These are phyloP conservation scores for Drosophila baimaii DNA, from an alignment of 1,140 invertebrate genomes.

Conservation along the genomic window DNA sequence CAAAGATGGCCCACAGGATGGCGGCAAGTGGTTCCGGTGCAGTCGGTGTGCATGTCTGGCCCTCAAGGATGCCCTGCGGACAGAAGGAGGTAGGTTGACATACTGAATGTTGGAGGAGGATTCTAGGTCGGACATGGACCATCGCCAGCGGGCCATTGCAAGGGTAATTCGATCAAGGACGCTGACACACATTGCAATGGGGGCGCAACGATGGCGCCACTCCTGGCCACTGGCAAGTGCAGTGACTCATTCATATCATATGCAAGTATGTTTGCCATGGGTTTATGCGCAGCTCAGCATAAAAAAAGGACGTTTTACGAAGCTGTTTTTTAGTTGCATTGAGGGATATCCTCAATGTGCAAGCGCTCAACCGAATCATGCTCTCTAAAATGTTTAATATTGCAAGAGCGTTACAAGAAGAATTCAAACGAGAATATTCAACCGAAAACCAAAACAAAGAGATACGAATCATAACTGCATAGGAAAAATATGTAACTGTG, in stretches of 20 bases:
- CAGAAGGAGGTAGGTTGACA: neutral
- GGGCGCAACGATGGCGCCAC: slow-evolving; percentile 14
- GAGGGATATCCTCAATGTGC: too few species aligned
- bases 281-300: slow-evolving; percentile 11
- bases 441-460: neutral
- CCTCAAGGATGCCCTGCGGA: slow-evolving; percentile 77
- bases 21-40: slow-evolving; percentile 78
- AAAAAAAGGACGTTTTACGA: neutral
- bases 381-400: neutral
- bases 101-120: neutral
- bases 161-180: slow-evolving; percentile 69
- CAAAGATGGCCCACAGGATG: slow-evolving; percentile 81
- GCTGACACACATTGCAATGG: slow-evolving; percentile 30
- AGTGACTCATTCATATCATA: neutral
- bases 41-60: slow-evolving; percentile 72
- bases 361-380: neutral
- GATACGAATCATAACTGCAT: too few species aligned
- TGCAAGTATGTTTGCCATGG: neutral
- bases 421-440: neutral
- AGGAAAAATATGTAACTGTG: neutral
- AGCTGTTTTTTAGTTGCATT: neutral
- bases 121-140: neutral
- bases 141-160: neutral
- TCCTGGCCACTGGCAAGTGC: neutral
- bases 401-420: too few species aligned